Evolutionary conservation across 2,113 vertebrate species (phyloP).

Genomic region (Speoplatyrhinus poulsoni): DNA sequence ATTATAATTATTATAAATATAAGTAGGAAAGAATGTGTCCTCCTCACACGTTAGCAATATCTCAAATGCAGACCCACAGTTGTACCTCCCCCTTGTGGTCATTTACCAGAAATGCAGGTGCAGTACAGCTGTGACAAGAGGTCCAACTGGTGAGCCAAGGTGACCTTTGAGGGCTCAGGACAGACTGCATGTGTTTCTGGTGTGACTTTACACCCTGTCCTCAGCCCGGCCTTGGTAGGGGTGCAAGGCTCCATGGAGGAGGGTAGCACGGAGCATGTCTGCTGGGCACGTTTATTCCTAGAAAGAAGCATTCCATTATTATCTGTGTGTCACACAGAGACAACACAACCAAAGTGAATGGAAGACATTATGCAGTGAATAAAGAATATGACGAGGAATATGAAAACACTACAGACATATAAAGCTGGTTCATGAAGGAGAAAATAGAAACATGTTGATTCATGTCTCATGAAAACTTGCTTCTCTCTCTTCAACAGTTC

Average conservation of each 20-base stretch:
- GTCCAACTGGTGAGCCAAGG: slow-evolving; percentile 81
- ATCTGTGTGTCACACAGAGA: background rate
- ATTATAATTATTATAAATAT: background rate
- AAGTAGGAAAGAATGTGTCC: background rate
- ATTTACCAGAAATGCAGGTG: slow-evolving; percentile 87
- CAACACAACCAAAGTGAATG: background rate
- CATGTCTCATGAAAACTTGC: slow-evolving; percentile 60
- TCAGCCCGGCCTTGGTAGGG: slow-evolving; percentile 72
- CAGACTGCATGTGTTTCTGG: slow-evolving; percentile 74
- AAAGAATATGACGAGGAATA: no score
- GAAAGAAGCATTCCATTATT: background rate
- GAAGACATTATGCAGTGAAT: background rate
- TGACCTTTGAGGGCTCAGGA: slow-evolving; percentile 84
- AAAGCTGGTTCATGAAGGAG: no score
- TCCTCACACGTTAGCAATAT: background rate
- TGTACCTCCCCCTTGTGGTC: slow-evolving; percentile 42
- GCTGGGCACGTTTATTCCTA: slow-evolving; percentile 87
- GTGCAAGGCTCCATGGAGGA: slow-evolving; percentile 64
- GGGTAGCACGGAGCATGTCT: slow-evolving; percentile 61
- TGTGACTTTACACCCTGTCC: slow-evolving; percentile 68
- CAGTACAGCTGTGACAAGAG: slow-evolving; percentile 89
- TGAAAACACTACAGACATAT: no score
- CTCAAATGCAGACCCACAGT: background rate
- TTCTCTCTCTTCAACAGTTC: slow-evolving; percentile 93
- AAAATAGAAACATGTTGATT: background rate